Percentiles rank a stretch among this genome's conserved stretches.
phyloP scores from a whole-genome alignment of 2,888 invertebrate genomes.

The Ophion costatus region DNA sequence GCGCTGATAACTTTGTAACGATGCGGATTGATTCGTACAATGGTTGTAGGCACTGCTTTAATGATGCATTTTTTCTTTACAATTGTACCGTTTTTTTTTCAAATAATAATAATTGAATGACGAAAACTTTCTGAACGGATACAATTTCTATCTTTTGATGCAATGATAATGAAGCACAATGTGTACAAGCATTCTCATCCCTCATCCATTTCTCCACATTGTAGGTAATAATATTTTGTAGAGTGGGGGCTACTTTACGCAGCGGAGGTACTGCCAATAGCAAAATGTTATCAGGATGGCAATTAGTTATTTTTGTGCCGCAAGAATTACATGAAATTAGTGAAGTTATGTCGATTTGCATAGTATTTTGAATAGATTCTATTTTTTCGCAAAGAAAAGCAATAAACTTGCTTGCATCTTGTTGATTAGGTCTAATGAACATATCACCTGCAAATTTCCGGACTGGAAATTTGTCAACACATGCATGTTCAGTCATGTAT shows the following conservation, averaged over 20 bases:
- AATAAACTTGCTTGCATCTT: constrained; percentile 48
- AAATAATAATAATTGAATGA: too few species aligned
- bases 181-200: too few species aligned
- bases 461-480: not conserved
- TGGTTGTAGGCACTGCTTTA: too few species aligned
- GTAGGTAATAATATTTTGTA: constrained; percentile 29
- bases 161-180: too few species aligned
- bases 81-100: too few species aligned
- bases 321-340: constrained; percentile 1
- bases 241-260: not conserved
- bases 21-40: too few species aligned
- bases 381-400: constrained; percentile 17
- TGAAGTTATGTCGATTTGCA: not conserved
- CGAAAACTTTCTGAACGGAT: too few species aligned
- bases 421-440: constrained; percentile 23
- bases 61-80: too few species aligned
- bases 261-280: not conserved
- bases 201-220: too few species aligned
- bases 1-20: too few species aligned
- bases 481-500: not conserved
- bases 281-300: constrained; percentile 2
- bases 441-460: constrained; percentile 30
- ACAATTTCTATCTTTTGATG: too few species aligned
- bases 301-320: not conserved
- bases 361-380: not conserved